Percentiles rank a stretch among this genome's conserved stretches.
These are phyloP conservation scores for Liopterus haemorrhoidalis DNA, from an alignment of 2,888 invertebrate genomes.

Conservation along the genomic window DNA sequence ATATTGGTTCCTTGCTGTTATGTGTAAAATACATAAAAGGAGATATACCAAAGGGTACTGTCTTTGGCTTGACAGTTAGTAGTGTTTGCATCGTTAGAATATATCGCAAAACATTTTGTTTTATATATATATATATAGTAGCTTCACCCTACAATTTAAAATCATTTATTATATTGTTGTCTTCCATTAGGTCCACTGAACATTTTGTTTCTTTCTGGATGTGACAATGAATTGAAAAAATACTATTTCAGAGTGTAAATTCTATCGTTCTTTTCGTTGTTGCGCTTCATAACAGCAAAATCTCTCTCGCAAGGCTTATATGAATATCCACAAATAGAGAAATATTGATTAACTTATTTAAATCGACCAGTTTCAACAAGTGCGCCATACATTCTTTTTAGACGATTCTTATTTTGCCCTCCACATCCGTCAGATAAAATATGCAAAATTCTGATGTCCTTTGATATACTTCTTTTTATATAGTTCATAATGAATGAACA, in stretches of 20 bases:
- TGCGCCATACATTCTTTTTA: conserved; percentile 7
- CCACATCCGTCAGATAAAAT: conserved; percentile 22
- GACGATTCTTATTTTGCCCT: conserved; percentile 26
- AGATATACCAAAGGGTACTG: conserved; percentile 18
- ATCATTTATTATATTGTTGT: conserved; percentile 19
- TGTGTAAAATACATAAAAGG: conserved; percentile 20
- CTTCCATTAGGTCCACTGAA: conserved; percentile 21
- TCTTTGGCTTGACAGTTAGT: conserved; percentile 16
- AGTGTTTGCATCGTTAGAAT: conserved; percentile 10
- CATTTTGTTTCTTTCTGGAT: conserved; percentile 21
- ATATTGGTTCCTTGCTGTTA: conserved; percentile 1
- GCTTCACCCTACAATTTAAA: conserved; percentile 26
- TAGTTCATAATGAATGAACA: conserved; percentile 21
- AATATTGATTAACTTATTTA: conserved; percentile 15
- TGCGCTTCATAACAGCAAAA: too few species aligned
- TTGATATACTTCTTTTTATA: conserved; percentile 10
- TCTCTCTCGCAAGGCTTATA: conserved; percentile 14
- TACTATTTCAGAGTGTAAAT: too few species aligned
- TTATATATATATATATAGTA: conserved; percentile 25
- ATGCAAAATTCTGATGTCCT: conserved; percentile 23
- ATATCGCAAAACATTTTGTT: conserved; percentile 20
- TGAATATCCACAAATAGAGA: conserved; percentile 15
- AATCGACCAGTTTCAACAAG: conserved; percentile 11
- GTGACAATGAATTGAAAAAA: too few species aligned
- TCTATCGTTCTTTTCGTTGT: too few species aligned